Evolutionary conservation across 2,888 invertebrate genomes (phyloP), one percentile per base, ranked within the genome.

Genomic region (Athalia cordata): DNA sequence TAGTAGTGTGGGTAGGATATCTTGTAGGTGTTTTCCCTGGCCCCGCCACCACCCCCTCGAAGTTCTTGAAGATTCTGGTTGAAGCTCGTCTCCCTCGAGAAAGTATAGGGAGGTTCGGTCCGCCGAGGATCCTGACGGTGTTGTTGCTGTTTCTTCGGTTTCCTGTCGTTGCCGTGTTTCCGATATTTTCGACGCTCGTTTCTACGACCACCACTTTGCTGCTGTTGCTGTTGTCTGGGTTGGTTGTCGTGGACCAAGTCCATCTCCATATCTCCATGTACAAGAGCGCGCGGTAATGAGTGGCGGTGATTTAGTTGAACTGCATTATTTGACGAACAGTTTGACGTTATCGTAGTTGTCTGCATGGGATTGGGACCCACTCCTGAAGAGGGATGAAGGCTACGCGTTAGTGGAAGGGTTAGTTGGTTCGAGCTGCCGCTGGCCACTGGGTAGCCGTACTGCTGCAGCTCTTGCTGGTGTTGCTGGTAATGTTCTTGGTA

Each of bases 401-500:
- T 87, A 80, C 89, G 86, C 78, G 89, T 88, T 84, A 89, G 83
- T 83, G 89, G 89, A 82, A 89, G 85, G 83, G 89, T 90, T 87
- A 88, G 84, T 88, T 88, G 89, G 84, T 86, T 88, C 83, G 88
- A 87, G 86, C 87, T 89, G 86, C 86, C 89, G 87, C 87, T 88
- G 83, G 87, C 88, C 85, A 87, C 85, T 79, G 87, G 87, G 87
- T 90, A 91, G 81, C 91, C 91, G 85, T 89, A 91, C 81, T 91
- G 91, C 80, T 84, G 82, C 79, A 84, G 85, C 78, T 85, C 86
- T 78, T 88, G 85, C 76, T 76, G 52, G 59, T 67, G 50, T 65
- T 50, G 83, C 86, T 88, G 88, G 82, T 88, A 88, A 84, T 87
- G 87, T 84, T 88, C 89, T 88, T 88, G 89, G 90, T 88, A 90